Base-by-base conservation (phyloP, 2,113 vertebrate species). In the Shinisaurus crocodilurus region DNA sequence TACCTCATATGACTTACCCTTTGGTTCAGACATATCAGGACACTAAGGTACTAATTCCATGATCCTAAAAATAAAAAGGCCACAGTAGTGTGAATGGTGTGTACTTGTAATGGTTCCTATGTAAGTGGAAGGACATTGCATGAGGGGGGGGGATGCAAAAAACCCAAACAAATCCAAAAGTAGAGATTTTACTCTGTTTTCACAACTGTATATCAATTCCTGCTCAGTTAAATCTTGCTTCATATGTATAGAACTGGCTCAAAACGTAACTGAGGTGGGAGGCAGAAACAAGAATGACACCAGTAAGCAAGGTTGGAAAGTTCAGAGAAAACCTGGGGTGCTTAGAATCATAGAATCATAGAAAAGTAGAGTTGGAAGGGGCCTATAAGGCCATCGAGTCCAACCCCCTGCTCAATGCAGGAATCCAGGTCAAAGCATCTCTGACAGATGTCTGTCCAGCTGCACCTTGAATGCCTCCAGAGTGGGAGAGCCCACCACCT, bases 1-100 rank as follows among this genome's bases (percentile, higher is more conserved):
- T 23, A 29, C 10, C 60, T 67, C 50, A 77, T 83, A 45, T 86
- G 50, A 84, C 74, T 90, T 89, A 84, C 2, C 85, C 82, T 15
- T 83, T 88, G 18, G 85, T 81, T 90, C 91, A 82, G 40, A 23
- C 60, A 88, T 77, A 18, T 94, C 9, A 20, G 83, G 90, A 91
- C 83, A 8, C 10, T 91, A 13, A 67, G 86, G 69, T 29, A 74
- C n/a, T 2, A 16, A 81, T 79, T 20, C 81, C 88, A 13, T 86
- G 77, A 89, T 80, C 69, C 63, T 54, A 90, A 95, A 82, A 37
- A 32, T n/a, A 82, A 76, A 90, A 90, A 63, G 60, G 70, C 32
- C 45, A 93, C 88, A 45, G 40, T 90, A 43, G 6, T 82, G 32
- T 86, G 91, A 90, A 57, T 89, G 50, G 18, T 40, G 43, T 27